Evolutionary conservation across 2,113 vertebrate genomes (phyloP).

Genomic region (Tetraodon nigroviridis): DNA sequence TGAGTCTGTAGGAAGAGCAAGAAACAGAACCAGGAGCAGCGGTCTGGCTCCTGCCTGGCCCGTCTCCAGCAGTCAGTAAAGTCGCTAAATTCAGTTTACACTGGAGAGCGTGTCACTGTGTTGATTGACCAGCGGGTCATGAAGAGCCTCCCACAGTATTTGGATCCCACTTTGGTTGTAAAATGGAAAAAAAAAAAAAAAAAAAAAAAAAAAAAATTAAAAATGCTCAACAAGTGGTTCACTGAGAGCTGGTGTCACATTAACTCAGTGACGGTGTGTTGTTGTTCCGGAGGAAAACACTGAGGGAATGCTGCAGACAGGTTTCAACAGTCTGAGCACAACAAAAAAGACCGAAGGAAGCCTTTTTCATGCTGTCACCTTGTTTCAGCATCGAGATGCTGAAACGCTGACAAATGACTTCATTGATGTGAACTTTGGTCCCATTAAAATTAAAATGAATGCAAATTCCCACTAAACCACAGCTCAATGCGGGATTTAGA

Average conservation of each 20-base stretch:
- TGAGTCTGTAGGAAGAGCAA: slow-evolving; percentile 49
- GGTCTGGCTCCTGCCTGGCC: slow-evolving; percentile 44
- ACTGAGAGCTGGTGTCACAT: too few species aligned
- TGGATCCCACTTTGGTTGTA: not conserved
- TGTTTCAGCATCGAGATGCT: not conserved
- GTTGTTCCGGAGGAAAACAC: too few species aligned
- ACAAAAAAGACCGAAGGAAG: too few species aligned
- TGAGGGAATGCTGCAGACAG: too few species aligned
- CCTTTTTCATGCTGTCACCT: not conserved
- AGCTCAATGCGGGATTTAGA: too few species aligned
- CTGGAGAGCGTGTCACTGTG: not conserved
- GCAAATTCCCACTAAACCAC: too few species aligned
- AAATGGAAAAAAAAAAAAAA: not conserved
- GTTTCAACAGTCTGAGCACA: too few species aligned
- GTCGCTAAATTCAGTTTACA: not conserved
- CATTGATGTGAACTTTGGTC: too few species aligned
- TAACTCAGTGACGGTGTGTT: too few species aligned
- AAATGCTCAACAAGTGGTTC: too few species aligned
- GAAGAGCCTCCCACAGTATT: not conserved
- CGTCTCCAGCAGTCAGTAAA: slow-evolving; percentile 18
- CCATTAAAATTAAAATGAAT: too few species aligned
- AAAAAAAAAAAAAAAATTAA: too few species aligned
- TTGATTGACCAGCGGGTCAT: not conserved
- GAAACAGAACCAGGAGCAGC: slow-evolving; percentile 32
- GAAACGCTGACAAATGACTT: not conserved